Evolutionary conservation across 2,113 vertebrate species (phyloP), one percentile per base, ranked within the genome.

Genomic region (Natator depressus): DNA sequence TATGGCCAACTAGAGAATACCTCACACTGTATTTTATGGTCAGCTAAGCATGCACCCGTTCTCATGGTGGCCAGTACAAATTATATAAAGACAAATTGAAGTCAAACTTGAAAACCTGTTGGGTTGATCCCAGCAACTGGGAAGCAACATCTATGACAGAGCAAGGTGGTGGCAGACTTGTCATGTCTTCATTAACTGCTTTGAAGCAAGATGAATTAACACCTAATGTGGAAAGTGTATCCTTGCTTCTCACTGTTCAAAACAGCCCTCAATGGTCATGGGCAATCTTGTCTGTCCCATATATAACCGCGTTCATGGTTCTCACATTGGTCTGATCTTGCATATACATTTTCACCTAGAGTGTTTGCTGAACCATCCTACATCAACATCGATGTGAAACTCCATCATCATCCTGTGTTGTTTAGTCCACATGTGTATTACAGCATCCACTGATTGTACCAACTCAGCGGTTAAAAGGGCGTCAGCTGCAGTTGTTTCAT

Each of bases 401-500:
- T n/a, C 17, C 65, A 69, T 31, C 65, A 38, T n/a, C 17, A 69
- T 38, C 27, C 11, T n/a, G 50, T 19, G 42, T 65, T 1, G 2
- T 1, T 2, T 0, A 2, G 88, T 79, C 24, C 20, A 6, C 0
- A 4, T 65, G 76, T 25, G 10, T 59, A 2, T 54, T 92, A 54
- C 22, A 12, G 29, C 8, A 47, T 54, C 78, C 46, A 85, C 81
- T 0, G 17, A 5, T 87, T 92, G 47, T 3, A 10, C 49, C 49
- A 9, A 47, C 7, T 59, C 50, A 85, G 49, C 82, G 47, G 55
- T 27, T 76, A 87, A 85, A 19, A 89, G 75, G 88, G 79, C 81
- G 69, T 85, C 91, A 94, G 86, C 85, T 91, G 84, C 10, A 72
- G 9, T 12, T 3, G 42, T 72, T 87, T 53, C 75, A 93, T 97